Evolutionary conservation across 2,888 invertebrate genomes (phyloP), one percentile per base, ranked within the genome.

Genomic region (Thumatha senex): DNA sequence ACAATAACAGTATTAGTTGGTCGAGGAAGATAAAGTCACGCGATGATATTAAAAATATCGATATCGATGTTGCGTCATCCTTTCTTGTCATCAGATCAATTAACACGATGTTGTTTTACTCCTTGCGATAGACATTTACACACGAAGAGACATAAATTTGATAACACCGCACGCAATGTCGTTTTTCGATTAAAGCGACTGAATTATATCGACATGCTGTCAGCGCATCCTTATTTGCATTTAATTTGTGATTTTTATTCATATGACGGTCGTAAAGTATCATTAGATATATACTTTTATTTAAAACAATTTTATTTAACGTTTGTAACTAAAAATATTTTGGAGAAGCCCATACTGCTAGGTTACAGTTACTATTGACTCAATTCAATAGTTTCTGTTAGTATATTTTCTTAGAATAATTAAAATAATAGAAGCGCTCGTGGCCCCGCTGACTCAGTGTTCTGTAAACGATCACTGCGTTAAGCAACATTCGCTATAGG

Each of bases 51-150:
- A 34, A 12, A 34, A 44, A 7, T 48, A 31, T 43, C n/a, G 40
- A 46, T 46, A 46, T 45, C 51, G 14, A 46, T 40, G 36, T 36
- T 24, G 10, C 38, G 44, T 56, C 45, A 56, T 46, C 48, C 24
- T 42, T 15, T 42, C 12, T 18, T 31, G 72, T 75, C 80, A 73
- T 70, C 66, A 64, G 74, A 72, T 76, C 79, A 84, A 84, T 85
- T 84, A 86, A 80, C 61, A 54, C 65, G 83, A 83, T 82, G 67
- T 72, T 86, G 83, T 84, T 70, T 86, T 85, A 85, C 81, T 72
- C 72, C 54, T 55, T 46, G 40, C 59, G 86, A 86, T 82, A 85
- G 68, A 62, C 46, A 24, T 65, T 70, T 67, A 70, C 73, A 77
- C 78, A 76, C 72, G 76, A 65, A 71, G 70, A 68, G 75, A 80